Percentiles rank a stretch among this genome's conserved stretches.
These are phyloP conservation scores for Chascanopsetta lugubris DNA, from an alignment of 2,113 vertebrate species.

Conservation along the genomic window DNA sequence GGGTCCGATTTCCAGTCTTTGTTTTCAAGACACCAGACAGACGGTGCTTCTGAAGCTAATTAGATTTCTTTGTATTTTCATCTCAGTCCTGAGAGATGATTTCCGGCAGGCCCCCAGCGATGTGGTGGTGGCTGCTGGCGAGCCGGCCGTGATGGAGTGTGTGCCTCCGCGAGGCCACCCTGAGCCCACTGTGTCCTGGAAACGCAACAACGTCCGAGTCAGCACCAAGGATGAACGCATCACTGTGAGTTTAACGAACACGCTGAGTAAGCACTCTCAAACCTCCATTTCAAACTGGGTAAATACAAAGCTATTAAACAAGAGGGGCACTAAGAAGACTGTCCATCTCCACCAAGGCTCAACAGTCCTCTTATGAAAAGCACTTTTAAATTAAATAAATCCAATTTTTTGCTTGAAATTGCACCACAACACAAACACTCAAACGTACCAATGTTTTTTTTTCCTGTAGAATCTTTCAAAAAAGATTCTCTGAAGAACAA, in stretches of 20 bases:
- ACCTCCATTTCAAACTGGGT: neutral
- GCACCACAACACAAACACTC: neutral
- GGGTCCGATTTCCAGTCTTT: slow-evolving; percentile 44
- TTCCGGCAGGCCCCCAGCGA: slow-evolving; percentile 97
- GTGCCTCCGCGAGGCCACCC: slow-evolving; percentile 95
- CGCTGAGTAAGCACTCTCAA: neutral
- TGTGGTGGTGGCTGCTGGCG: slow-evolving; percentile 94
- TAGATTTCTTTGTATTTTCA: slow-evolving; percentile 50
- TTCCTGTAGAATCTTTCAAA: no score
- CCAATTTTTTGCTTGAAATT: neutral
- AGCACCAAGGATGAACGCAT: slow-evolving; percentile 91
- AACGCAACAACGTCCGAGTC: slow-evolving; percentile 92
- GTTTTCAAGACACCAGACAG: slow-evolving; percentile 45
- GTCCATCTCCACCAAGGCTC: no score
- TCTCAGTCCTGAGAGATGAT: slow-evolving; percentile 92
- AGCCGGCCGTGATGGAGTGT: slow-evolving; percentile 93
- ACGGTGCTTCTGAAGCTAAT: slow-evolving; percentile 47
- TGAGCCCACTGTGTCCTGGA: slow-evolving; percentile 96
- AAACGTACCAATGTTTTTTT: no score
- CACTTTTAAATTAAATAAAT: neutral
- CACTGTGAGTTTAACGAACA: slow-evolving; percentile 83
- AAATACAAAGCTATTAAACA: neutral
- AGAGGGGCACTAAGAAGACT: no score
- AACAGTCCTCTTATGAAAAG: neutral
- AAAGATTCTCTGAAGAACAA: no score